Evolutionary conservation across 2,113 vertebrate genomes (phyloP).

Genomic region (Ovibos moschatus): DNA sequence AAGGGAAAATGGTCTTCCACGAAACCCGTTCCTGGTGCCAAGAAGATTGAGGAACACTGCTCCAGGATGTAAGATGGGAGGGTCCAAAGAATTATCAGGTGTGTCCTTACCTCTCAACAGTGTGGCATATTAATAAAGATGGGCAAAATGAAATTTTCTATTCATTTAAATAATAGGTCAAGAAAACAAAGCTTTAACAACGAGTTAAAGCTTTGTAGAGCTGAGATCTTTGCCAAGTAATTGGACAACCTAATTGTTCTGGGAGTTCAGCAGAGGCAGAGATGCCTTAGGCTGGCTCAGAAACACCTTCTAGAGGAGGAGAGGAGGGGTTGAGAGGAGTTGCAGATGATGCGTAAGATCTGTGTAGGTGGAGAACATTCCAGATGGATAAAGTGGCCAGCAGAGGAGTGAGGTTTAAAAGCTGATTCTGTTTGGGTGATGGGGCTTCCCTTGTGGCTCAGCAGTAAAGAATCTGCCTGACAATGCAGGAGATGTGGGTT

Average conservation of each 20-base stretch:
- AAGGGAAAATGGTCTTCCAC: not conserved
- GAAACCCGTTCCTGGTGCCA: not conserved
- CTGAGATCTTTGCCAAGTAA: not conserved
- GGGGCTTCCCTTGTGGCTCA: not conserved
- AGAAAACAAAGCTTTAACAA: not conserved
- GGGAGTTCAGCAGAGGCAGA: constrained; percentile 4
- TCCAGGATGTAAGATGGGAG: not conserved
- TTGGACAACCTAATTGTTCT: constrained; percentile 25
- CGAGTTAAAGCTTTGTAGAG: not conserved
- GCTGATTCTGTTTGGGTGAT: not conserved
- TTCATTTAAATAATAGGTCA: not conserved
- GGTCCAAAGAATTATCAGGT: not conserved
- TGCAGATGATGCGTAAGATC: not conserved
- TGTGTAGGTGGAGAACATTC: constrained; percentile 51
- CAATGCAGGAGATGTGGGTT: not conserved
- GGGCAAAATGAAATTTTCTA: not conserved
- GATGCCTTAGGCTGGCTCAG: not conserved
- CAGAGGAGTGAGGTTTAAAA: not conserved
- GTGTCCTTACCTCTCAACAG: not conserved
- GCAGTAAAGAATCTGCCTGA: not conserved
- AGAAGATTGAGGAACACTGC: not conserved
- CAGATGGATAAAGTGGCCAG: constrained; percentile 4
- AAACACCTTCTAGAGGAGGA: not conserved
- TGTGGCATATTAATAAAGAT: not conserved
- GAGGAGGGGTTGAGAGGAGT: not conserved